Evolutionary conservation across 2,888 invertebrate genomes (phyloP).

Genomic region (Schizaphis graminum): DNA sequence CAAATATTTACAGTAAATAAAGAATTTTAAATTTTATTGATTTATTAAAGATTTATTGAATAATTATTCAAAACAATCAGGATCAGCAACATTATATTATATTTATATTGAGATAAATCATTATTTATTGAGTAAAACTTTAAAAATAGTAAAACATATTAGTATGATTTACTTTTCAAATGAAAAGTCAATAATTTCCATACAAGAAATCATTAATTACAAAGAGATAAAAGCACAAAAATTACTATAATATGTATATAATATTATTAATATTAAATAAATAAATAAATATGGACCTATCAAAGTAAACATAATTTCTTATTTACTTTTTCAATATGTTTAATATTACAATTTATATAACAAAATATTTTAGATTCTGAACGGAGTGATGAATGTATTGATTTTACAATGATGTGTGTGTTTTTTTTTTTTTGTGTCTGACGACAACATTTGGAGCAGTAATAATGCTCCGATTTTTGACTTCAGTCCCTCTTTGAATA

Average conservation of each 20-base stretch:
- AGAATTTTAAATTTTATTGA: background rate
- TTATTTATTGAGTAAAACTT: background rate
- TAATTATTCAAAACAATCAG: background rate
- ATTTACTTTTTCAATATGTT: background rate
- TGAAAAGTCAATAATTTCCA: background rate
- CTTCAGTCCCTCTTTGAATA: too few relatives aligned
- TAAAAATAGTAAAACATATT: background rate
- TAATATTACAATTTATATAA: background rate
- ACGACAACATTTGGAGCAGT: too few relatives aligned
- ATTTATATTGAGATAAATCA: background rate
- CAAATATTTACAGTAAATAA: background rate
- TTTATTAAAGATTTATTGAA: background rate
- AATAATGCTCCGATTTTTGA: too few relatives aligned
- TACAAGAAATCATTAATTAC: background rate
- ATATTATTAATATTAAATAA: background rate
- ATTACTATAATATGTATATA: too few relatives aligned
- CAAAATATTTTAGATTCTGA: background rate
- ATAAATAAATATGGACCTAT: background rate
- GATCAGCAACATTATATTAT: background rate
- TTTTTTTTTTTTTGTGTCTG: too few relatives aligned
- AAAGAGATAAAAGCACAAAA: background rate
- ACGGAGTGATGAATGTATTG: too few relatives aligned
- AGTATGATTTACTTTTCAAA: background rate
- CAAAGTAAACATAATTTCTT: background rate
- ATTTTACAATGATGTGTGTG: too few relatives aligned